A percentile compares a stretch with the other conserved stretches of the same genome.
Conservation (phyloP, 2,113 vertebrate genomes). For the Pituophis catenifer region DNA sequence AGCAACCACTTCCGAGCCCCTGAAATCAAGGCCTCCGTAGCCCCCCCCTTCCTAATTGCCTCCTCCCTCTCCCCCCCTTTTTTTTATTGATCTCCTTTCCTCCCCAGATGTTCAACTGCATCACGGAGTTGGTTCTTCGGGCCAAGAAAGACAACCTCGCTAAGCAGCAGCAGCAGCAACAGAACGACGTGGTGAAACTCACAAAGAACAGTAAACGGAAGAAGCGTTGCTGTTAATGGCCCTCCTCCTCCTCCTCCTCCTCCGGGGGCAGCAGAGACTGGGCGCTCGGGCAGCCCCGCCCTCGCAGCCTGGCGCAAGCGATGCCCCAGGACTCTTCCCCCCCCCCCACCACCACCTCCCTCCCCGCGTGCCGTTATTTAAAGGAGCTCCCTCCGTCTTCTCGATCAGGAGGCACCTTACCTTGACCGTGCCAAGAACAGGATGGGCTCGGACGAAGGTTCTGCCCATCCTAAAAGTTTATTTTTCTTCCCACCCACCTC, state of each 20-base stretch:
- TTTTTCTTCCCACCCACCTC: constrained; percentile 35
- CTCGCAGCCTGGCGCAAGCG: constrained; percentile 66
- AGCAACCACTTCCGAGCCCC: background rate
- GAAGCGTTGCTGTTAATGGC: constrained; percentile 95
- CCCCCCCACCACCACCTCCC: constrained; percentile 49
- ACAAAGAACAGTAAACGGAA: constrained; percentile 98
- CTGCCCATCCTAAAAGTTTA: constrained; percentile 50
- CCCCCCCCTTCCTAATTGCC: background rate
- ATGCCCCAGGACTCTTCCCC: constrained; percentile 62
- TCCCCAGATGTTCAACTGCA: constrained; percentile 98
- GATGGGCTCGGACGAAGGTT: constrained; percentile 63
- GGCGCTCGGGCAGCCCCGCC: constrained; percentile 68
- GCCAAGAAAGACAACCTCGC: constrained; percentile 97
- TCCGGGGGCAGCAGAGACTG: constrained; percentile 66
- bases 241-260: background rate
- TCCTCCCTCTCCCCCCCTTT: background rate
- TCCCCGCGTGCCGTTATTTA: constrained; percentile 79
- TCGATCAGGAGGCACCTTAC: constrained; percentile 74
- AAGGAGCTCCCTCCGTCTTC: constrained; percentile 76
- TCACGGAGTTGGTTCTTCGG: constrained; percentile 95
- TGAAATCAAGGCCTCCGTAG: background rate
- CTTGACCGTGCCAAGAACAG: constrained; percentile 75
- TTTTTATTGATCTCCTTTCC: constrained; percentile 32
- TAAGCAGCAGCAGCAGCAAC: constrained; percentile 96
- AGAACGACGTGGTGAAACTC: constrained; percentile 97